Evolutionary conservation across 2,888 invertebrate genomes (phyloP).

Genomic region (Drosophila affinis): DNA sequence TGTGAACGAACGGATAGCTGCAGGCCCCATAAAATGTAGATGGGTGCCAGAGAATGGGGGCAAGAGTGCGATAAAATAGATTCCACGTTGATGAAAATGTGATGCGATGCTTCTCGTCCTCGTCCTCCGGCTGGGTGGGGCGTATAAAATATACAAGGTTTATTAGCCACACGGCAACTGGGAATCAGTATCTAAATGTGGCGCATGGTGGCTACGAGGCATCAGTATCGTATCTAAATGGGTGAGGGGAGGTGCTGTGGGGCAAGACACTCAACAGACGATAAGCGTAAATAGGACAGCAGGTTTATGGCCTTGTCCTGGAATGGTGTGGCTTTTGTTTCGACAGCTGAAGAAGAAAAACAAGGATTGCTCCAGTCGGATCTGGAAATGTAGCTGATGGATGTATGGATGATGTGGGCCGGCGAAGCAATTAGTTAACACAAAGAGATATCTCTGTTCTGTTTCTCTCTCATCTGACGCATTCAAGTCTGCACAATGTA

Average conservation of each 20-base stretch:
- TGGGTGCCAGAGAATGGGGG: constrained; percentile 13
- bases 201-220: neutral
- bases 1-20: constrained; percentile 48
- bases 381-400: neutral
- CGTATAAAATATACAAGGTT: constrained; percentile 34
- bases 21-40: constrained; percentile 53
- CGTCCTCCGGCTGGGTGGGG: constrained; percentile 16
- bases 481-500: neutral
- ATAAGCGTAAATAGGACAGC: neutral
- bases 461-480: neutral
- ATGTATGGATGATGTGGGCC: neutral
- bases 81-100: constrained; percentile 37
- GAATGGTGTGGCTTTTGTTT: constrained; percentile 9
- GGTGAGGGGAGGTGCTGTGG: neutral
- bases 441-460: neutral
- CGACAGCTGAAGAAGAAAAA: neutral
- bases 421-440: neutral
- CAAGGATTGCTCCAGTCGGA: neutral
- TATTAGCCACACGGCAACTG: constrained; percentile 38
- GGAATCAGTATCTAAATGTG: constrained; percentile 11
- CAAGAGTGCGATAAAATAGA: constrained; percentile 33
- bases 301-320: constrained; percentile 9
- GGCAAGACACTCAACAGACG: neutral
- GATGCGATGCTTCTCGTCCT: constrained; percentile 21
- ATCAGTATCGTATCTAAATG: neutral